A percentile compares a stretch with the other conserved stretches of the same genome.
Conservation (phyloP, 2,113 vertebrate genomes). For the Corythoichthys intestinalis region DNA sequence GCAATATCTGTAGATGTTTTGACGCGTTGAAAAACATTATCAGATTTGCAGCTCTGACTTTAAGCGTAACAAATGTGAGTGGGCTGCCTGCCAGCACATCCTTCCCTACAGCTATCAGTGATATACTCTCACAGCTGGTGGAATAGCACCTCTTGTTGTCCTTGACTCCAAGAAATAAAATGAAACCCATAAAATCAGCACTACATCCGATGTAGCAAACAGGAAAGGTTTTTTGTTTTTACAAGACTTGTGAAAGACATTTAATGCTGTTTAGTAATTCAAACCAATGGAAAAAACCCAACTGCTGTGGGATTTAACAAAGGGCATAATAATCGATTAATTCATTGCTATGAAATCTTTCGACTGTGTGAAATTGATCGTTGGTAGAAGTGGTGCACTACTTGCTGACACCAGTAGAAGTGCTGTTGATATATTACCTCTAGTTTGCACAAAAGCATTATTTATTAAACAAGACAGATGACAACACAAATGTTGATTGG, state of each 20-base stretch:
- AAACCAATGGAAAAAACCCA: neutral
- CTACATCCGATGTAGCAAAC: neutral
- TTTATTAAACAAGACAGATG: too few species aligned
- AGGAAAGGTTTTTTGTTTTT: conserved; percentile 5
- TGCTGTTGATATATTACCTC: neutral
- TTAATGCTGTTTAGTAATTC: neutral
- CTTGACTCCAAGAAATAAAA: conserved; percentile 7
- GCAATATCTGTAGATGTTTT: conserved; percentile 48
- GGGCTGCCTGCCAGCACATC: conserved; percentile 55
- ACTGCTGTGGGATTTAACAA: neutral
- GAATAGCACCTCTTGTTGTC: conserved; percentile 7
- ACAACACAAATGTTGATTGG: too few species aligned
- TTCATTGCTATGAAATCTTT: neutral
- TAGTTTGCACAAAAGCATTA: neutral
- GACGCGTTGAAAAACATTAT: conserved; percentile 45
- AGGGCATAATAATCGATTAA: neutral
- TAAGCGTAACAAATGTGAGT: conserved; percentile 63
- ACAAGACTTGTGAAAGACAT: neutral
- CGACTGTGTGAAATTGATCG: neutral
- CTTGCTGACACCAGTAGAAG: neutral
- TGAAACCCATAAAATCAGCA: conserved; percentile 4
- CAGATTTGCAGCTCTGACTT: conserved; percentile 34
- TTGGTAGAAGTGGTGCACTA: neutral
- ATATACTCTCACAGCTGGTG: conserved; percentile 45
- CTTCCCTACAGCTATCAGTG: conserved; percentile 58